Percentiles rank a stretch among this genome's conserved stretches.
Evolutionary conservation across 2,797 vertebrate species (phyloP).

Genomic region (Allobates femoralis): DNA sequence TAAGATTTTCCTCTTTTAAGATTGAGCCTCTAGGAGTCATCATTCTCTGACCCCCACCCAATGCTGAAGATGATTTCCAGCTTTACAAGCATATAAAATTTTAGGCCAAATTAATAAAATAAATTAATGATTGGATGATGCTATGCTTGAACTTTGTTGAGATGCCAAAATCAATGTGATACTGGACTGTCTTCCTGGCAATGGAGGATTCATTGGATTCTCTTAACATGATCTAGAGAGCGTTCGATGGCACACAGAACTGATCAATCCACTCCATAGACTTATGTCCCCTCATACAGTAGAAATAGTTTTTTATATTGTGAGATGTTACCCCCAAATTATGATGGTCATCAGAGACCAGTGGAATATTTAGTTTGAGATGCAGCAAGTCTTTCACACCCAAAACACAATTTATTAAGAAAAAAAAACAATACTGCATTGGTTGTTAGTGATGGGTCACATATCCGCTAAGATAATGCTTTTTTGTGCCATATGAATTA

Average conservation of each 20-base stretch:
- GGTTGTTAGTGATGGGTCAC: too few species aligned
- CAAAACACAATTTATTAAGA: too few species aligned
- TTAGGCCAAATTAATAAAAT: constrained; percentile 19
- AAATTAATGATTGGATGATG: constrained; percentile 27
- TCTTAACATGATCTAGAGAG: neutral
- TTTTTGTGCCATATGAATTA: too few species aligned
- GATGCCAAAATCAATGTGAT: neutral
- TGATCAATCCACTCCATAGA: neutral
- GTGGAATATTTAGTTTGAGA: neutral
- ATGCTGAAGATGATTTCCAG: constrained; percentile 9
- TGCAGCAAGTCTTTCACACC: too few species aligned
- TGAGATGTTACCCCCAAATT: neutral
- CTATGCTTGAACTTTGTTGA: neutral
- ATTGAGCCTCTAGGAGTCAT: neutral
- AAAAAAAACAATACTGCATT: too few species aligned
- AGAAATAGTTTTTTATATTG: neutral
- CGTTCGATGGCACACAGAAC: neutral
- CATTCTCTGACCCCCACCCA: neutral
- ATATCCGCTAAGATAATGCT: too few species aligned
- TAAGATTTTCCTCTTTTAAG: constrained; percentile 18
- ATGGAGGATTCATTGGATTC: neutral
- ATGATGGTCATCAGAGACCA: neutral
- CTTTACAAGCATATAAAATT: neutral
- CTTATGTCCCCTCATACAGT: neutral
- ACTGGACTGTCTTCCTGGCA: constrained; percentile 8